Evolutionary conservation across 2,797 vertebrate species (phyloP), one percentile per base, ranked within the genome.

Genomic region (Poeciliopsis presidionis): DNA sequence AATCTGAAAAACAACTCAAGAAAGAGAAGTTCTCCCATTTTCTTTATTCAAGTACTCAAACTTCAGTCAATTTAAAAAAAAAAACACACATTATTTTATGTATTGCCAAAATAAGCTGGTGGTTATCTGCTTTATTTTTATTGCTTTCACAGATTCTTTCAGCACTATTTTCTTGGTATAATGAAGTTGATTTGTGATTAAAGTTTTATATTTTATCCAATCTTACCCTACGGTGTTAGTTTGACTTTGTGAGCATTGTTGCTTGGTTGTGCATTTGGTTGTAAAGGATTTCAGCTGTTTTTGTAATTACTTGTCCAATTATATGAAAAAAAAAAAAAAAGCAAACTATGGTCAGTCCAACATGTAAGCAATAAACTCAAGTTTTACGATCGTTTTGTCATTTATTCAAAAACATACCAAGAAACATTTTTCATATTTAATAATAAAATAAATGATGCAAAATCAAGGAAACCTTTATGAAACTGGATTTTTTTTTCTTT

Each of bases 251-350:
- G 81, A 84, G 86, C 81, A 90, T 84, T 92, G 75, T 88, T 90
- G 33, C 78, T 51, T 74, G 84, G 79, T 91, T 94, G 91, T 94
- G 90, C 91, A 89, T 93, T 92, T 94, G 92, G 87, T 93, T 94
- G 92, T 92, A 92, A 95, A 92, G 89, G 90, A 93, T 92, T 94
- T 87, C 93, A 93, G 91, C 93, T 95, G 94, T 95, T 95, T 95
- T 95, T 95, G 90, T 95, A 94, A 94, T 92, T 92, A 88, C 87
- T 88, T 90, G 86, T 92, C 73, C 88, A 87, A 91, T 87, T 91
- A 89, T 93, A 53, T 57, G n/a, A n/a, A n/a, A n/a, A n/a, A n/a
- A n/a, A 30, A 30, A 70, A 70, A 14, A 85, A 91, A 87, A 89
- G 92, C 81, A 93, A 89, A 7, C 88, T 93, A 84, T 90, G 87